Evolutionary conservation across 2,113 vertebrate genomes (phyloP), one percentile per base, ranked within the genome.

Genomic region (Tympanuchus pallidicinctus): DNA sequence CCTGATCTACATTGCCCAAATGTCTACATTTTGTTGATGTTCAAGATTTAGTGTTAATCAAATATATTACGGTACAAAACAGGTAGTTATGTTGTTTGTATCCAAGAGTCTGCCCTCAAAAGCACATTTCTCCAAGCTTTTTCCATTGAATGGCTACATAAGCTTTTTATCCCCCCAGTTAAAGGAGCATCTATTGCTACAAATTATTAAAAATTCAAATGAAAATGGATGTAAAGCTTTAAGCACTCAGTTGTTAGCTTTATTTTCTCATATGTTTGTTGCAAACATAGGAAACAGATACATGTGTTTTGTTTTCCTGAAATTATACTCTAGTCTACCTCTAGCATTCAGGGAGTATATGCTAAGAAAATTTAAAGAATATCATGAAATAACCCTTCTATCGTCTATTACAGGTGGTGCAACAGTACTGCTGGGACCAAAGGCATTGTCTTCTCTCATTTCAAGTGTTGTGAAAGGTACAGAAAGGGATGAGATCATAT

Each of bases 41-140:
- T 57, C n/a, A 54, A 30, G 57, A 71, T 75, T 78, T 52, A 57
- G 25, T 84, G 30, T 65, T 93, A 86, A 42, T 30, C 52, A 43
- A 42, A 79, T 65, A 78, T 15, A 65, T 34, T 56, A 13, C 38
- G 73, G 52, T 70, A 77, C 17, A 82, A 83, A 89, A n/a, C 42
- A 86, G 93, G 75, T 63, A 78, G 43, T 88, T 89, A 27, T 32
- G 64, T 74, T 61, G 71, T 65, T 90, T 91, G 82, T 91, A 80
- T 67, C 85, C 67, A 90, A 79, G 45, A 75, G 56, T 38, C 67
- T 85, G 64, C 76, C 56, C 89, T 86, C 52, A 77, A 80, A 66
- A 86, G 59, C 57, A 63, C 36, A 19, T 25, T 81, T 91, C 81
- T 86, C 50, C 80, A 88, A 59, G 38, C 5, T 76, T 93, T 94